A percentile compares a stretch with the other conserved stretches of the same genome.
These are phyloP conservation scores for Matsumyia berberina DNA, from an alignment of 2,888 invertebrate species.

Conservation along the genomic window DNA sequence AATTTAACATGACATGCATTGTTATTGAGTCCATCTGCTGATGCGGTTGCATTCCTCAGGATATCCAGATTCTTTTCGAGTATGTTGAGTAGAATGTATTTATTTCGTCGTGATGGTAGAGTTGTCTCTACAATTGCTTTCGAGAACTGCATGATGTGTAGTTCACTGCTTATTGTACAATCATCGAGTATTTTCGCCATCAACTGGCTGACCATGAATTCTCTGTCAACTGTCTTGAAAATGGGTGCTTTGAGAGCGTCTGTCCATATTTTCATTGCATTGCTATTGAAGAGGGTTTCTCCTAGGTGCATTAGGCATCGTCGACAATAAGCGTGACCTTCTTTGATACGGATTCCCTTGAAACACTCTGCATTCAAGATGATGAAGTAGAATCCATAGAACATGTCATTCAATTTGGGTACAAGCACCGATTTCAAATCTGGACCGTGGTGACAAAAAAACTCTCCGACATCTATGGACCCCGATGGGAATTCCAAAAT, in stretches of 20 bases:
- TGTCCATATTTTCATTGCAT: conserved; percentile 81
- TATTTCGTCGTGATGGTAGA: conserved; percentile 78
- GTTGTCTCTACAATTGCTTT: conserved; percentile 78
- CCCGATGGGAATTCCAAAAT: conserved; percentile 82
- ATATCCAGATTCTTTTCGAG: conserved; percentile 81
- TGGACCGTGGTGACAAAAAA: conserved; percentile 81
- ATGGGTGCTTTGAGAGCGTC: conserved; percentile 77
- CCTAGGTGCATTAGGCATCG: conserved; percentile 80
- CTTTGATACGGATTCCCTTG: conserved; percentile 68
- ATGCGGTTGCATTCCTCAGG: conserved; percentile 75
- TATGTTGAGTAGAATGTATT: conserved; percentile 80
- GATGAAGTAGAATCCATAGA: conserved; percentile 81
- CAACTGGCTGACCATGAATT: conserved; percentile 77
- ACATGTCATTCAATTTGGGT: conserved; percentile 79
- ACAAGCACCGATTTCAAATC: conserved; percentile 78
- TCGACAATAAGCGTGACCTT: conserved; percentile 79
- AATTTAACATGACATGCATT: conserved; percentile 73
- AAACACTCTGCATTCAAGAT: conserved; percentile 78
- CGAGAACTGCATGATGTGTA: conserved; percentile 78
- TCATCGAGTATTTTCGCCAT: conserved; percentile 77
- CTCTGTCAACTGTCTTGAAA: conserved; percentile 38
- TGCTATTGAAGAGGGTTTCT: conserved; percentile 77
- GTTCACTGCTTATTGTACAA: conserved; percentile 39
- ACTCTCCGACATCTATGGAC: conserved; percentile 81
- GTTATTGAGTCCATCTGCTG: conserved; percentile 71